Evolutionary conservation across 1,140 invertebrate species (phyloP), one percentile per base, ranked within the genome.

Genomic region (Stratiolaelaps scimitus): DNA sequence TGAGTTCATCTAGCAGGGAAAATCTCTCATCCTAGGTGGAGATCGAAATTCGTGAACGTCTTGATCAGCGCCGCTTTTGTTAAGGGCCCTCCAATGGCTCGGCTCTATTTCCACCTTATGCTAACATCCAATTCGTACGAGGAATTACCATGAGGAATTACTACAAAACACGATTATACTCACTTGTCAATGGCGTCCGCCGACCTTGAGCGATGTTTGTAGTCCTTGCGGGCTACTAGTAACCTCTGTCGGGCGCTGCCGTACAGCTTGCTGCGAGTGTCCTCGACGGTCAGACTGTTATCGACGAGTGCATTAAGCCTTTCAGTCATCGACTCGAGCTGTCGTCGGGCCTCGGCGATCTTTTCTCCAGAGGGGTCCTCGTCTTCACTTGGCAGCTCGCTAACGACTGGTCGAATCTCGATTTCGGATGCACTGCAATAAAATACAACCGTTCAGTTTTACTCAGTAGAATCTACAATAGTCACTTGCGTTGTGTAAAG

Each of bases 291-390:
- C 13, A 60, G 53, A 23, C 53, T 60, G 23, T 60, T 60, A 10
- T 60, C 53, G 4, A 60, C 53, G 2, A 60, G 20, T 15, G 53
- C 53, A 10, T 60, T 60, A 15, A 60, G 34, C 34, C 23, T 60
- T 34, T 60, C 53, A 5, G 53, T 60, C 53, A 60, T 60, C 1
- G 53, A 60, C 23, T 60, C 53, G 26, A 60, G 53, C 34, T 60
- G 53, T 29, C 53, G 53, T 26, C 53, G 26, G 15, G 53, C 23
- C 26, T 60, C 53, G 15, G 26, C 53, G 53, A 60, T 60, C 34
- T 26, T 34, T 23, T 60, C 53, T 15, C 34, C 53, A 13, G 53
- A 60, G 34, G 53, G 23, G 15, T 34, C 53, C 34, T 60, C 53
- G 53, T 60, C 53, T 60, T 60, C 53, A 10, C 53, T 60, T 34